Base-by-base conservation (phyloP, 2,888 invertebrate species). In the Sturmia bella region DNA sequence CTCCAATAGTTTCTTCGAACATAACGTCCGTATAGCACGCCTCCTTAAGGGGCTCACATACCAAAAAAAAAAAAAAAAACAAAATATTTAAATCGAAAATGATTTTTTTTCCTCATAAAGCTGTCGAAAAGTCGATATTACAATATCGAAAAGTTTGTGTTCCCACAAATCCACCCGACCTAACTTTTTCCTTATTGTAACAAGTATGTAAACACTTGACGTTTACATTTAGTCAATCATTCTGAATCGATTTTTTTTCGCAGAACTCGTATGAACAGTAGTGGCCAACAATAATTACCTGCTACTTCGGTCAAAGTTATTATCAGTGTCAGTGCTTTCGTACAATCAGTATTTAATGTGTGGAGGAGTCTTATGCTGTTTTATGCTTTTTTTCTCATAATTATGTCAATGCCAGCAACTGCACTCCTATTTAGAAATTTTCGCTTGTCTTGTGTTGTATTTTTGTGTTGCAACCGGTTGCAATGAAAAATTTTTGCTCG, bases 201-300 rank as follows among this genome's bases (percentile, higher is more conserved):
- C 32, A 32, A 32, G 7, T 9, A n/a, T 5, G 12, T 13, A 57
- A 13, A 19, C 32, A 39, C 21, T 19, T 48, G 2, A 12, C 2
- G 9, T 13, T 19, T 1, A n/a, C 43, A 64, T 27, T 11, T 7
- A 32, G 7, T 52, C 59, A 41, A 19, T 27, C 41, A 57, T n/a
- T 41, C n/a, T 21, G 21, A 59, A 59, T 43, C 54, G 19, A 48
- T 61, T 77, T 70, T 41, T n/a, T 7, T 2, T 32, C 13, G n/a
- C 2, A 6, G 2, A 6, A 7, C 7, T 32, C 32, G 32, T 32
- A 11, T 17, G 5, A 17, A 66, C 72, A 78, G 78, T 78, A 66
- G 72, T 59, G 78, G 72, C 59, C 72, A 66, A 59, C 19, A 45
- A 54, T 78, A 66, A 78, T 59, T 73, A 66, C 66, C 72, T 59